Evolutionary conservation across 2,797 vertebrate genomes (phyloP), one percentile per base, ranked within the genome.

Genomic region (Thamnophis elegans): DNA sequence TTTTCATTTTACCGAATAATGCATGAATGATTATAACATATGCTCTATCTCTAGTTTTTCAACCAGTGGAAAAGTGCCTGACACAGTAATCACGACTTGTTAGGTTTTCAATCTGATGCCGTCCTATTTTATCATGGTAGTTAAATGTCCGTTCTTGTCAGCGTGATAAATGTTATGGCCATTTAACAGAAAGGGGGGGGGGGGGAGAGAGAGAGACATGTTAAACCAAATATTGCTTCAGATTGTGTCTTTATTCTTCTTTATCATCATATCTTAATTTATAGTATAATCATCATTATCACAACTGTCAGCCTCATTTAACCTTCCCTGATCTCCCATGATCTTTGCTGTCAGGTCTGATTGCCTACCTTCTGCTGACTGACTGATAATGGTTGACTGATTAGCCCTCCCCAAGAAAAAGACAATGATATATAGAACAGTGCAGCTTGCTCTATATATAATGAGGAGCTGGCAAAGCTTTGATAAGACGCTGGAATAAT

Each of bases 251-350:
- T 98, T 98, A 97, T 98, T 98, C 98, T 97, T 97, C 98, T 98
- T 98, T 98, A 96, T 97, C 98, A 97, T 98, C 98, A 97, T 97
- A 99, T 99, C 98, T 98, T 99, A 99, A 99, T 99, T 98, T 99
- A 99, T 98, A 98, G 98, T 97, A 98, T 98, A 98, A 98, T 98
- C 98, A 97, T 98, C 98, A 98, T 98, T 98, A 98, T 98, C 98
- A 97, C 98, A 97, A 98, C 98, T 98, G 98, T 99, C 98, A 98
- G 98, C 97, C 97, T 98, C 98, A 98, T 98, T 98, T 98, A 99
- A 98, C 98, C 98, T 97, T 97, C 95, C 96, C 98, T 98, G 98
- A 97, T 98, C 98, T 98, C 98, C 98, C 97, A 98, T 98, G 98
- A 98, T 98, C 98, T 98, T 96, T 96, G 97, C 98, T 97, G 98